A percentile compares a stretch with the other conserved stretches of the same genome.
These are phyloP conservation scores for Eulemur albifrons DNA, from an alignment of 2,797 vertebrate species.

Conservation along the genomic window DNA sequence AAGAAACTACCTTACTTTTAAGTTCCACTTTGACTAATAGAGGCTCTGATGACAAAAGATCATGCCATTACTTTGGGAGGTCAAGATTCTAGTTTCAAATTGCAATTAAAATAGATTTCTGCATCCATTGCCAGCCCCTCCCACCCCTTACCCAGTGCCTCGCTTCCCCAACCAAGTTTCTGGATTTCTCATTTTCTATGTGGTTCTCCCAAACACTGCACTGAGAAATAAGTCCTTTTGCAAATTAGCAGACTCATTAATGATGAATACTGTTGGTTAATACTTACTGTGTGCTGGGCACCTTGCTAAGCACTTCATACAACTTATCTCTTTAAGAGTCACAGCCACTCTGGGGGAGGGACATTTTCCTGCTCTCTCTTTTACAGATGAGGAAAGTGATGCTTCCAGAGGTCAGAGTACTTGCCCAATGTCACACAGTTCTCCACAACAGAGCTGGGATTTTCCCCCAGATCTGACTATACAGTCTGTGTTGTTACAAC, in stretches of 20 bases:
- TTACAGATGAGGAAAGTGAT: background rate
- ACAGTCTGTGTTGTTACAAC: background rate
- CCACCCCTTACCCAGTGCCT: background rate
- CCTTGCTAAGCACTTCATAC: background rate
- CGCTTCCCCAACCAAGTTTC: background rate
- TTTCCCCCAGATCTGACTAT: background rate
- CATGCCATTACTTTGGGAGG: conserved; percentile 38
- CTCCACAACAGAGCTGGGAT: background rate
- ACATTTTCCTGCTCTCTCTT: background rate
- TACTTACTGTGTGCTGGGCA: background rate
- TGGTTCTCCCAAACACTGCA: background rate
- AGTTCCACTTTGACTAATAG: conserved; percentile 62
- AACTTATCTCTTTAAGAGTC: background rate
- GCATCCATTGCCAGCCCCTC: background rate
- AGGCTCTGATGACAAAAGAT: conserved; percentile 66
- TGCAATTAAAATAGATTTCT: conserved; percentile 60
- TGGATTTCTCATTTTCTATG: background rate
- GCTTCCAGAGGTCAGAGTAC: background rate
- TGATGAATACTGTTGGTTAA: background rate
- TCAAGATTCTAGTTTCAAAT: conserved; percentile 62
- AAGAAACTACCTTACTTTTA: conserved; percentile 60
- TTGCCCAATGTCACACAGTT: background rate
- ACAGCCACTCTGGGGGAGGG: background rate
- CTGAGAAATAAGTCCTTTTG: background rate
- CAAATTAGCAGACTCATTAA: background rate